phyloP scores from a whole-genome alignment of 1,140 invertebrate genomes.

The Lepidotrigona ventralis region DNA sequence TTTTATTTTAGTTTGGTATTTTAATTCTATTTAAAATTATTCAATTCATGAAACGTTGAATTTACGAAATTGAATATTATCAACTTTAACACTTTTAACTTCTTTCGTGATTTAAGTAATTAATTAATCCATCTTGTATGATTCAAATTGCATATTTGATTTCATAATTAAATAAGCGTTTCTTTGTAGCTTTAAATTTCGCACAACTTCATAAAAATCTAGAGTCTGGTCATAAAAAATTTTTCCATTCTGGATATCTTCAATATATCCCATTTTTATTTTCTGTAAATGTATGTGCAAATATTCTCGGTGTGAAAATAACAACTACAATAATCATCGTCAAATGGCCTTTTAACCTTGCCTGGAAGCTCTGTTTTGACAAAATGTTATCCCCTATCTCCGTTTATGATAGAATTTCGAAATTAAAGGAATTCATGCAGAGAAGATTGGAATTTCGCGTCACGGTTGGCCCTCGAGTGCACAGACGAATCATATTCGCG shows the following conservation, averaged over 20 bases:
- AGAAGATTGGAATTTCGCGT: conserved; percentile 22
- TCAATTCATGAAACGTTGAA: too few species aligned
- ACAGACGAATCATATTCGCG: conserved; percentile 22
- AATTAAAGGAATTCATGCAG: conserved; percentile 5
- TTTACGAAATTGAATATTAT: too few species aligned
- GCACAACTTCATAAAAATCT: background rate
- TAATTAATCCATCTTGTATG: too few species aligned
- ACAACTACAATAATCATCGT: background rate
- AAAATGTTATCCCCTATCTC: background rate
- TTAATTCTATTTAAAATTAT: too few species aligned
- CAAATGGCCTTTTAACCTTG: background rate
- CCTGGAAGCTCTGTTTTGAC: background rate
- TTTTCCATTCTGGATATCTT: too few species aligned
- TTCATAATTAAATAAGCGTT: background rate
- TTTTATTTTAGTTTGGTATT: too few species aligned
- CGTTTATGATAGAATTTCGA: background rate
- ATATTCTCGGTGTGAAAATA: background rate
- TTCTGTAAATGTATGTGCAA: background rate
- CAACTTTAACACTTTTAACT: too few species aligned
- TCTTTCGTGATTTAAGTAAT: too few species aligned
- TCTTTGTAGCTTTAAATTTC: background rate
- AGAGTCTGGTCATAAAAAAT: background rate
- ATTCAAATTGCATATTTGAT: too few species aligned
- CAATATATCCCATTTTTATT: background rate
- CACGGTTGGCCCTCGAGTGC: background rate